Percentiles rank a stretch among this genome's conserved stretches.
Evolutionary conservation across 2,113 vertebrate species (phyloP).

Genomic region (Cepphus grylle): DNA sequence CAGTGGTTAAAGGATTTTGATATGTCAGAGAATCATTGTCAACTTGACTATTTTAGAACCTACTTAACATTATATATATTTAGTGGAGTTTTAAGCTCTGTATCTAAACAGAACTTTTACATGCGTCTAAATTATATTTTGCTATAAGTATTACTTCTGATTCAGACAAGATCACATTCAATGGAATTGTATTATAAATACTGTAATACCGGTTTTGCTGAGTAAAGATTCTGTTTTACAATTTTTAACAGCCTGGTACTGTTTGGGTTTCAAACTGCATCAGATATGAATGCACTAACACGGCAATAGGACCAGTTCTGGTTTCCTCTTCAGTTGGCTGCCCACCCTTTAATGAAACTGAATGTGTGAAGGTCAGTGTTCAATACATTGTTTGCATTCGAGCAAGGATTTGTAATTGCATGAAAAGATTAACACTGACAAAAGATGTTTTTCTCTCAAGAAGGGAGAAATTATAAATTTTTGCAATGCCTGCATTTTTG

Average conservation of each 20-base stretch:
- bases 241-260: slow-evolving; percentile 74
- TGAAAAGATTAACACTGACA: neutral
- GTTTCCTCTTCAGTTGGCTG: slow-evolving; percentile 90
- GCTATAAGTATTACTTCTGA: neutral
- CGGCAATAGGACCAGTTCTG: slow-evolving; percentile 83
- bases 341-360: slow-evolving; percentile 93
- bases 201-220: neutral
- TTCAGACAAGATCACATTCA: neutral
- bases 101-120: neutral
- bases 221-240: neutral
- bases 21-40: neutral
- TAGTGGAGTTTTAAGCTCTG: neutral
- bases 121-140: neutral
- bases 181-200: neutral
- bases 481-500: neutral
- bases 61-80: neutral
- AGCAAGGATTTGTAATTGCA: neutral
- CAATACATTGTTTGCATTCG: neutral
- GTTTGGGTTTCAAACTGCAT: slow-evolving; percentile 89
- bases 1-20: neutral
- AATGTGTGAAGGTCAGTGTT: slow-evolving; percentile 90
- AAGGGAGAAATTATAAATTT: neutral
- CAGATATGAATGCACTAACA: slow-evolving; percentile 86
- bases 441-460: neutral
- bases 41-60: neutral